These are phyloP conservation scores for Epizoanthus stellaris DNA, from an alignment of 92 coral and sea anemone genomes.

Conservation along the genomic window DNA sequence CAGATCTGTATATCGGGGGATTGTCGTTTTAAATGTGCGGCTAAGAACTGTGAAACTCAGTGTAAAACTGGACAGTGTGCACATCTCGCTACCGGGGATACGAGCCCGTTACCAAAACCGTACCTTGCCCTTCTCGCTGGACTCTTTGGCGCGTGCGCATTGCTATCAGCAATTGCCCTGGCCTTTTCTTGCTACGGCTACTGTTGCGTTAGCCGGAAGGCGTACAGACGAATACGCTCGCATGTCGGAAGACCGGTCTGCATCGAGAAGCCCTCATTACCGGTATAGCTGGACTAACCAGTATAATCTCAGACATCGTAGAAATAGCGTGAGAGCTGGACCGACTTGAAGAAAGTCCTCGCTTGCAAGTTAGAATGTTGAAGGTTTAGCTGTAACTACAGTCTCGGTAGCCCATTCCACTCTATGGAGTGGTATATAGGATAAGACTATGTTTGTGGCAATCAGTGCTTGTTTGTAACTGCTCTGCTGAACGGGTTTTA, in stretches of 20 bases:
- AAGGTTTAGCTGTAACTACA: too few species aligned
- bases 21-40: constrained; percentile 75
- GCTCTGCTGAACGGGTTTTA: too few species aligned
- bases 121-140: constrained; percentile 66
- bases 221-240: constrained; percentile 25
- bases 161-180: constrained; percentile 52
- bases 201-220: not conserved
- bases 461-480: too few species aligned
- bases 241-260: constrained; percentile 24
- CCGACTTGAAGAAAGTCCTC: too few species aligned
- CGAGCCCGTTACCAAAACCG: constrained; percentile 51
- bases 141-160: constrained; percentile 56
- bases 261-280: constrained; percentile 1
- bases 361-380: too few species aligned
- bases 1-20: constrained; percentile 82
- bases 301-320: not conserved
- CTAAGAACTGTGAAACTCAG: constrained; percentile 61
- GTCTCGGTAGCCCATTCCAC: too few species aligned
- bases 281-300: not conserved
- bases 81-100: constrained; percentile 33
- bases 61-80: constrained; percentile 50
- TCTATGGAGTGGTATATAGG: too few species aligned
- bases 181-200: constrained; percentile 42
- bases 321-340: too few species aligned
- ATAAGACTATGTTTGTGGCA: too few species aligned